These are phyloP conservation scores for Oreochromis mossambicus DNA, from an alignment of 2,797 vertebrate species.

Conservation along the genomic window DNA sequence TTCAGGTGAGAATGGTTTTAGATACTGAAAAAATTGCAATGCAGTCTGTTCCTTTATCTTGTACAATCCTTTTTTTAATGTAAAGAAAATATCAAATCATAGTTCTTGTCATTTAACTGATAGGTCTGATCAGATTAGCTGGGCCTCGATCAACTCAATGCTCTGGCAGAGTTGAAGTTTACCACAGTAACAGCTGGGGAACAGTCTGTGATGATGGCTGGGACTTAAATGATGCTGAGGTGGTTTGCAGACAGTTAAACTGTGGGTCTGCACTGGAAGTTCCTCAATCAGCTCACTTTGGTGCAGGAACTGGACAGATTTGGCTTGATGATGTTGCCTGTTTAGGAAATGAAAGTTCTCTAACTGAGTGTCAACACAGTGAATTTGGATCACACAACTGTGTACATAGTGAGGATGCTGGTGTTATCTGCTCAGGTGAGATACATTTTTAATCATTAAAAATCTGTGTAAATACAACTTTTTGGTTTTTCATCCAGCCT, in stretches of 20 bases:
- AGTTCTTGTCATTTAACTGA: fast-evolving
- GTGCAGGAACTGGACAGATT: not conserved
- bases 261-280: fast-evolving
- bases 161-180: fast-evolving
- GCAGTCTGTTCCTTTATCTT: not conserved
- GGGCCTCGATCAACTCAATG: fast-evolving
- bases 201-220: not conserved
- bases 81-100: not conserved
- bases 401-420: fast-evolving
- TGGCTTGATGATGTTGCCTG: fast-evolving
- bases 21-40: too few species aligned
- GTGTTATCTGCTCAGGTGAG: not conserved
- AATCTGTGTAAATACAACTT: not conserved
- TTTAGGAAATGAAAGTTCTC: fast-evolving
- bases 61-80: not conserved
- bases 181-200: fast-evolving
- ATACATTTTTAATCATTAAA: not conserved
- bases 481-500: not conserved
- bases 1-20: not conserved
- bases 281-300: fast-evolving
- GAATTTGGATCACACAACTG: fast-evolving
- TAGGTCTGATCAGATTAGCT: fast-evolving
- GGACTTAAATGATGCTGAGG: too few species aligned
- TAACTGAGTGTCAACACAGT: fast-evolving
- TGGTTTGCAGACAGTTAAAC: not conserved